A percentile compares a stretch with the other conserved stretches of the same genome.
These are phyloP conservation scores for Cygnus buccinator DNA, from an alignment of 2,113 vertebrate genomes.

Conservation along the genomic window DNA sequence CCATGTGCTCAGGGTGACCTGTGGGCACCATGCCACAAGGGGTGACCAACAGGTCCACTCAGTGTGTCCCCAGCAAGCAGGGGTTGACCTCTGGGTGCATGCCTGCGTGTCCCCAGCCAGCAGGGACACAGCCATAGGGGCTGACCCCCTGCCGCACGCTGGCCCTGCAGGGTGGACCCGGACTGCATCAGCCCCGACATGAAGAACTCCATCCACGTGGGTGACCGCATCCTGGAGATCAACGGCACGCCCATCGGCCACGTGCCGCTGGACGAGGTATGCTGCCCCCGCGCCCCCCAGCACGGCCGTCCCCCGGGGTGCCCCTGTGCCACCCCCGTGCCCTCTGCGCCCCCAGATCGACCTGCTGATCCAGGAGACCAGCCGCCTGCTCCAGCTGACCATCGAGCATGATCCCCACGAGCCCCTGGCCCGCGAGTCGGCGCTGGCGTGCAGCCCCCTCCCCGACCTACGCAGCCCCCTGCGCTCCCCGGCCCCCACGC, in stretches of 20 bases:
- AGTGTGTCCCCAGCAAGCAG: accelerated
- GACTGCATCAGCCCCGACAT: constrained; percentile 96
- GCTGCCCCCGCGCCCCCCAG: accelerated
- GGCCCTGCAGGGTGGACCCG: constrained; percentile 80
- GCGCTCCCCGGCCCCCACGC: constrained; percentile 73
- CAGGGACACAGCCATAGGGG: not conserved
- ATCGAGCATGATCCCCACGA: constrained; percentile 93
- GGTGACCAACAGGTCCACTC: not conserved
- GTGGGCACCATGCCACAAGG: not conserved
- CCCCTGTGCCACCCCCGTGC: not conserved
- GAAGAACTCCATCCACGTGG: constrained; percentile 95
- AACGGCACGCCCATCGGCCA: constrained; percentile 95
- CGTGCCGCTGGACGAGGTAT: constrained; percentile 93
- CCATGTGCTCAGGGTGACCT: not conserved
- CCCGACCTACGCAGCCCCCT: constrained; percentile 70
- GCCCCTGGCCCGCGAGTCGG: constrained; percentile 60
- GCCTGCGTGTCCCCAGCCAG: not conserved
- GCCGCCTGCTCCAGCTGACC: constrained; percentile 93
- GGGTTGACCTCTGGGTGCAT: not conserved
- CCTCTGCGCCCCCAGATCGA: constrained; percentile 83
- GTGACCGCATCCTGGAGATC: constrained; percentile 95
- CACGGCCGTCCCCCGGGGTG: too few relatives aligned
- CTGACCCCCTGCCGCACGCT: not conserved
- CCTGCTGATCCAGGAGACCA: constrained; percentile 94
- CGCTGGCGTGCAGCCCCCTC: constrained; percentile 74